phyloP scores from a whole-genome alignment of 2,113 vertebrate genomes.

The Paratilapia polleni region DNA sequence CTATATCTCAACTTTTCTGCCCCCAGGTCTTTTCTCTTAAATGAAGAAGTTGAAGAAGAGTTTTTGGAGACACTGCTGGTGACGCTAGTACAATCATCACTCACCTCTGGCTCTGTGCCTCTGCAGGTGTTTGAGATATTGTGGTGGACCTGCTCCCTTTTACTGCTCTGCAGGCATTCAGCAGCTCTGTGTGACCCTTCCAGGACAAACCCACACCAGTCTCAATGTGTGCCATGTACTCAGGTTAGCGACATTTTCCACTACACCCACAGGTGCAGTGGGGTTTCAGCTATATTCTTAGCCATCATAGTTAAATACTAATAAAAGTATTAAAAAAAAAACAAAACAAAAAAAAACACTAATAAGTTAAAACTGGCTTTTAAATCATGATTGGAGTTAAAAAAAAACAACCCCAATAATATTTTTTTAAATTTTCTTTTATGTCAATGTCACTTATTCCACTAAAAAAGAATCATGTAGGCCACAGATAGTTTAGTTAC shows the following conservation, averaged over 20 bases:
- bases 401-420: no score
- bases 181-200: not conserved
- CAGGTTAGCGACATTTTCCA: not conserved
- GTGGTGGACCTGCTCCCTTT: not conserved
- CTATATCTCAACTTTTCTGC: accelerated
- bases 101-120: not conserved
- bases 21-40: not conserved
- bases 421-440: no score
- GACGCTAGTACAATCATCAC: not conserved
- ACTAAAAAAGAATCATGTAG: no score
- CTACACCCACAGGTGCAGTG: not conserved
- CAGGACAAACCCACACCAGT: not conserved
- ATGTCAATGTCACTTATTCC: no score
- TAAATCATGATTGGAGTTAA: not conserved
- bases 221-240: not conserved
- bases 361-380: not conserved
- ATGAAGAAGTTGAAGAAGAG: not conserved
- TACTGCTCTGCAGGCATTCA: slow-evolving; percentile 2
- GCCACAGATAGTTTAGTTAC: not conserved
- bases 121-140: not conserved
- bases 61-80: not conserved
- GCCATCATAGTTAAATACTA: not conserved
- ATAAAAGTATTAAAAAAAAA: not conserved
- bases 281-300: not conserved
- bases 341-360: no score